Conservation (phyloP, 2,113 vertebrate genomes). For the Pholis gunnellus region DNA sequence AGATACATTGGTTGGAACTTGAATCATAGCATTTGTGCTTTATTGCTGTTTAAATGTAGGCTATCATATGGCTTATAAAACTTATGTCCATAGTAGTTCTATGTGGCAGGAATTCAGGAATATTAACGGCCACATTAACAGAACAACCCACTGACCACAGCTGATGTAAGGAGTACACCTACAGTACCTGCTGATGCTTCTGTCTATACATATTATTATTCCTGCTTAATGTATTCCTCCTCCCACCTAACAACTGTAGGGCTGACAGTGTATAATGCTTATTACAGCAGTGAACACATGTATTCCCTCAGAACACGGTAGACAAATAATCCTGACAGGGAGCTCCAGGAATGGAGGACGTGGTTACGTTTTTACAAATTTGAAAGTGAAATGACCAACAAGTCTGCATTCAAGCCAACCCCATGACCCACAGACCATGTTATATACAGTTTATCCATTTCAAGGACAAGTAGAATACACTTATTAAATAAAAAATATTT, state of each 20-base stretch:
- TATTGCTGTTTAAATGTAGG: too few species aligned
- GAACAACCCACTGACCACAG: neutral
- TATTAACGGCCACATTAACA: too few species aligned
- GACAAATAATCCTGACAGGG: neutral
- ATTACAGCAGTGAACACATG: constrained; percentile 9
- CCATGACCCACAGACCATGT: neutral
- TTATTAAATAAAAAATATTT: neutral
- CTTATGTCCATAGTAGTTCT: too few species aligned
- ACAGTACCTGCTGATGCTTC: neutral
- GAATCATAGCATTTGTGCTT: too few species aligned
- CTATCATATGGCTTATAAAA: too few species aligned
- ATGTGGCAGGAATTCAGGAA: too few species aligned
- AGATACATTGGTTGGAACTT: too few species aligned
- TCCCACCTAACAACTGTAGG: constrained; percentile 3
- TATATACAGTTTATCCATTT: neutral
- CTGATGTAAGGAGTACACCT: constrained; percentile 8
- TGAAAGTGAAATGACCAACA: constrained; percentile 20
- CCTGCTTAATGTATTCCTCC: constrained; percentile 10
- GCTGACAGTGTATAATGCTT: constrained; percentile 3
- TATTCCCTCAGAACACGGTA: neutral
- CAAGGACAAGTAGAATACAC: neutral
- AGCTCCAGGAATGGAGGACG: neutral
- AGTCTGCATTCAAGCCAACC: neutral
- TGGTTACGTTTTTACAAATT: neutral
- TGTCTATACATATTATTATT: neutral